Percentiles rank a stretch among this genome's conserved stretches.
These are phyloP conservation scores for Zosterops japonicus DNA, from an alignment of 2,113 vertebrate genomes.

Conservation along the genomic window DNA sequence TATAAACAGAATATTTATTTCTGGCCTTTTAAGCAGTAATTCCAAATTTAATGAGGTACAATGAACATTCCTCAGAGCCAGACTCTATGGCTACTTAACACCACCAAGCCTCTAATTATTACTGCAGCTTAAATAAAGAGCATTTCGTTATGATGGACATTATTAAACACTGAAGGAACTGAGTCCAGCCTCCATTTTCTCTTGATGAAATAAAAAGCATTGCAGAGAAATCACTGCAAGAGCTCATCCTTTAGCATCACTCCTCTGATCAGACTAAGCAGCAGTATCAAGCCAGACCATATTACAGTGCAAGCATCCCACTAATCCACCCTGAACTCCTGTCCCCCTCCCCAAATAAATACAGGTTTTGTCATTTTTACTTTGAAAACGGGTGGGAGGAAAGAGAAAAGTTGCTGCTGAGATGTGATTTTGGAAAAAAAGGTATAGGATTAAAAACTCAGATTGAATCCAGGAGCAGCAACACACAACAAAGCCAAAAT, in stretches of 20 bases:
- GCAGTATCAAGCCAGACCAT: slow-evolving; percentile 42
- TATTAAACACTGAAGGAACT: slow-evolving; percentile 57
- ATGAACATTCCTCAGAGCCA: slow-evolving; percentile 70
- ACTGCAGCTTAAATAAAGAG: slow-evolving; percentile 66
- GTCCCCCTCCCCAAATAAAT: slow-evolving; percentile 51
- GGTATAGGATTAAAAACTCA: slow-evolving; percentile 40
- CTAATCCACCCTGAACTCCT: slow-evolving; percentile 51
- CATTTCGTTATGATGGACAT: slow-evolving; percentile 58
- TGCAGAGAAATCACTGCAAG: slow-evolving; percentile 8
- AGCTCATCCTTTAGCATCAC: slow-evolving; percentile 45
- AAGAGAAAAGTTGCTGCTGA: slow-evolving; percentile 19
- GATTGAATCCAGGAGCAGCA: not conserved
- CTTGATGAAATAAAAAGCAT: slow-evolving; percentile 58
- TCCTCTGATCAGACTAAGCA: slow-evolving; percentile 37
- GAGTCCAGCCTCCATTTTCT: slow-evolving; percentile 64
- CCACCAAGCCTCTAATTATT: slow-evolving; percentile 71
- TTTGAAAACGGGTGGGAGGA: not conserved
- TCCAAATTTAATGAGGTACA: slow-evolving; percentile 77
- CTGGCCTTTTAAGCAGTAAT: slow-evolving; percentile 76
- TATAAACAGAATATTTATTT: slow-evolving; percentile 77
- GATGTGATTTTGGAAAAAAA: slow-evolving; percentile 40
- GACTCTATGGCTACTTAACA: slow-evolving; percentile 68
- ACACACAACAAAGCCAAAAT: slow-evolving; percentile 49
- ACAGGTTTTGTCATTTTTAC: slow-evolving; percentile 46
- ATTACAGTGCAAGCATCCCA: slow-evolving; percentile 1